These are phyloP conservation scores for Galendromus occidentalis DNA, from an alignment of 1,140 invertebrate species.

Conservation along the genomic window DNA sequence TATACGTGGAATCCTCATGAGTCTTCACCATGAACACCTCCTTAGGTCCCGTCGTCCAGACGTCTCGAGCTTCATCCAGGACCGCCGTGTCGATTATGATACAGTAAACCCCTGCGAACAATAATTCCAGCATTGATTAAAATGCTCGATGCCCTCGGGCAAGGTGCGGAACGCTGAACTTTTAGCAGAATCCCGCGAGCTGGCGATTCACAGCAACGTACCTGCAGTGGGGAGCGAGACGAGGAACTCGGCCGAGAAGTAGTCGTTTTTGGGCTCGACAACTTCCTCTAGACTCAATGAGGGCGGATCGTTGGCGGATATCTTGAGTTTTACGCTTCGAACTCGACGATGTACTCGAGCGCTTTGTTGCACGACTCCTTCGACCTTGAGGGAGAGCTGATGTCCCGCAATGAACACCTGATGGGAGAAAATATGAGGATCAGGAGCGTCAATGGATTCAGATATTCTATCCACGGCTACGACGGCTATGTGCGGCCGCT, in stretches of 20 bases:
- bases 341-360: slow-evolving; percentile 9
- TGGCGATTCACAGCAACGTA: not conserved
- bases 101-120: slow-evolving; percentile 25
- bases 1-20: slow-evolving; percentile 36
- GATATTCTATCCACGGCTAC: slow-evolving; percentile 33
- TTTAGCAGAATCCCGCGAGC: not conserved
- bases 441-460: not conserved
- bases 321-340: slow-evolving; percentile 20
- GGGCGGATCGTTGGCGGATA: slow-evolving; percentile 30
- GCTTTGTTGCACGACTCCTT: not conserved
- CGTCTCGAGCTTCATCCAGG: slow-evolving; percentile 44
- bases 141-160: not conserved
- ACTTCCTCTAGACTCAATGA: slow-evolving; percentile 35
- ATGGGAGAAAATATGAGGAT: slow-evolving; percentile 34
- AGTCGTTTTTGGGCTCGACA: slow-evolving; percentile 52
- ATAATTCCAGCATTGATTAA: not conserved
- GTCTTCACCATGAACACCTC: slow-evolving; percentile 45
- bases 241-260: slow-evolving; percentile 55
- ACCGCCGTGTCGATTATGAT: slow-evolving; percentile 48
- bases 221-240: slow-evolving; percentile 35
- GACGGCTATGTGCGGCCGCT: slow-evolving; percentile 68
- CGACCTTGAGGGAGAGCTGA: slow-evolving; percentile 1
- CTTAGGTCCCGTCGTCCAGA: slow-evolving; percentile 52
- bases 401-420: slow-evolving; percentile 1
- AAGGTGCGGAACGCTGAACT: not conserved